phyloP scores from a whole-genome alignment of 2,113 vertebrate species.

The Callospermophilus lateralis region DNA sequence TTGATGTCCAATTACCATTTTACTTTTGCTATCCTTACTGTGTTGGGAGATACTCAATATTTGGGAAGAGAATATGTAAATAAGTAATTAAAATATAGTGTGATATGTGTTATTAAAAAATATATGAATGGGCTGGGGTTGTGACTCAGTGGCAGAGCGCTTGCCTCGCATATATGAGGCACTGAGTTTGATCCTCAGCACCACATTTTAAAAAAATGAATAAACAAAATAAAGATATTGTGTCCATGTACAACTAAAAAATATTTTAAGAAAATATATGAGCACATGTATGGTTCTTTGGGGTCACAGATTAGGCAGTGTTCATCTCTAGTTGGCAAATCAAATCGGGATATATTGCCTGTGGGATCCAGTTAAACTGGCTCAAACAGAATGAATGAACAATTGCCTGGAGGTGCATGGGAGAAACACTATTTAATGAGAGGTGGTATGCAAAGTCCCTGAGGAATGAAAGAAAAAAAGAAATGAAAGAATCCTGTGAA shows the following conservation, averaged over 20 bases:
- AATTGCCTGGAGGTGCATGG: not conserved
- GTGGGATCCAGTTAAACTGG: constrained; percentile 21
- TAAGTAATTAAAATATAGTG: constrained; percentile 20
- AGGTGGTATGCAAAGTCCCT: not conserved
- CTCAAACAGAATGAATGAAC: not conserved
- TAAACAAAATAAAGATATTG: too few relatives aligned
- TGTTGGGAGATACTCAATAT: not conserved
- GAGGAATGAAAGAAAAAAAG: not conserved
- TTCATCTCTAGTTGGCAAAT: constrained; percentile 13
- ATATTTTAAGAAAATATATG: not conserved
- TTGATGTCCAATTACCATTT: not conserved
- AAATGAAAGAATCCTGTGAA: not conserved
- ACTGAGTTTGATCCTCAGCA: too few relatives aligned
- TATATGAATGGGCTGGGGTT: not conserved
- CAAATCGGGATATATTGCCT: not conserved
- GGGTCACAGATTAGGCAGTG: not conserved
- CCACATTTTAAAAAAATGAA: too few relatives aligned
- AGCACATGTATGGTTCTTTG: not conserved
- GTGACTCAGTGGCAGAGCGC: too few relatives aligned
- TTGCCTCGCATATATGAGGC: too few relatives aligned
- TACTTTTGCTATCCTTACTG: not conserved
- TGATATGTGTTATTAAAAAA: constrained; percentile 26
- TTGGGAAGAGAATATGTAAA: constrained; percentile 40
- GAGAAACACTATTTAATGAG: not conserved
- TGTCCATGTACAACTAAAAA: too few relatives aligned